phyloP scores from a whole-genome alignment of 2,797 vertebrate genomes.

The Halcyon leucocephala region DNA sequence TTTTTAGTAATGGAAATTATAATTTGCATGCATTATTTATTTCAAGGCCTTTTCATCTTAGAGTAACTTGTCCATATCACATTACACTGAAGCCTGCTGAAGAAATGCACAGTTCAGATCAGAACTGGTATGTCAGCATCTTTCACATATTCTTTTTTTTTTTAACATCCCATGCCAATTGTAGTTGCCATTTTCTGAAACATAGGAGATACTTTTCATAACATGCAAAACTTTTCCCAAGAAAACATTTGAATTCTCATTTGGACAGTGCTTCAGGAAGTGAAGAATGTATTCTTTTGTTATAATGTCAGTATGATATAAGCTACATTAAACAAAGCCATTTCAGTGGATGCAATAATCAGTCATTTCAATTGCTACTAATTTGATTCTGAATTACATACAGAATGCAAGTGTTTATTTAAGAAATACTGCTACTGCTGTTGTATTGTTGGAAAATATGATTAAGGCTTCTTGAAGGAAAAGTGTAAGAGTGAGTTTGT shows the following conservation, averaged over 20 bases:
- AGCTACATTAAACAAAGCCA: background rate
- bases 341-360: background rate
- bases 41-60: background rate
- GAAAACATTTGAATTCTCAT: background rate
- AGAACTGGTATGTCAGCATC: background rate
- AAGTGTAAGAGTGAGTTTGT: background rate
- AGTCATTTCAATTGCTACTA: background rate
- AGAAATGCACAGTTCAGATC: background rate
- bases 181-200: background rate
- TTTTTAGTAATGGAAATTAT: too few species aligned
- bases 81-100: background rate
- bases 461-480: background rate
- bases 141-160: background rate
- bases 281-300: background rate
- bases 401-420: background rate
- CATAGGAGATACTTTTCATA: background rate
- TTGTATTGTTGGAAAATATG: background rate
- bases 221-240: background rate
- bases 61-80: background rate
- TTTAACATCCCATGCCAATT: background rate
- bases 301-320: background rate
- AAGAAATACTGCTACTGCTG: background rate
- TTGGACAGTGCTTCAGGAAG: background rate
- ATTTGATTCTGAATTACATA: background rate
- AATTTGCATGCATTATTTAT: constrained; percentile 8